Evolutionary conservation across 2,888 invertebrate species (phyloP).

Genomic region (Epiblema foenella): DNA sequence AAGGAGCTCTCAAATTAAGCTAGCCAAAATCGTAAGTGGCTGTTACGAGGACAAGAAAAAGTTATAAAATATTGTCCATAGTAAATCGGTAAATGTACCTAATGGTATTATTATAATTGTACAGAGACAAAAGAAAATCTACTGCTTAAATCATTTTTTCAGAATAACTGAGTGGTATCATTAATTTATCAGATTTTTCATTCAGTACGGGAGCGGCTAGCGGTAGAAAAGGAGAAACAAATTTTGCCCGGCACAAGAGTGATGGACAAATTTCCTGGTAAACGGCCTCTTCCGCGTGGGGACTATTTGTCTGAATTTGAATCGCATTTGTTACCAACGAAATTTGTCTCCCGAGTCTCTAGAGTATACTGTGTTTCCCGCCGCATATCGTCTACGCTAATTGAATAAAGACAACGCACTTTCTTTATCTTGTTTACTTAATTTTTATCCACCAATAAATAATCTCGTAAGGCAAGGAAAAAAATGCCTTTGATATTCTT

Average conservation of each 20-base stretch:
- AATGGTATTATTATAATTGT: no score
- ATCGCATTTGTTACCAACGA: slow-evolving; percentile 82
- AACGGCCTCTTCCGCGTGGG: slow-evolving; percentile 79
- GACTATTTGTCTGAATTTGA: slow-evolving; percentile 85
- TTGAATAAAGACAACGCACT: slow-evolving; percentile 71
- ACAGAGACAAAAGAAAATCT: neutral
- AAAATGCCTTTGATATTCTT: slow-evolving; percentile 51
- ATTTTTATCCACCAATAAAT: slow-evolving; percentile 30
- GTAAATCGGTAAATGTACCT: no score
- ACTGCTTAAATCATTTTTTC: slow-evolving; percentile 5
- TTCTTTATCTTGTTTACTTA: slow-evolving; percentile 43
- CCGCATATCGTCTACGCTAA: slow-evolving; percentile 74
- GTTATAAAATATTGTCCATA: slow-evolving; percentile 6
- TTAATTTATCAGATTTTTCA: slow-evolving; percentile 42
- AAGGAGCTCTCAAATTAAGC: slow-evolving; percentile 65
- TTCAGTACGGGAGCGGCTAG: slow-evolving; percentile 56
- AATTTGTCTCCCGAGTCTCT: slow-evolving; percentile 82
- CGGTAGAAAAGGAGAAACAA: slow-evolving; percentile 70
- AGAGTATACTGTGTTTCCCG: slow-evolving; percentile 68
- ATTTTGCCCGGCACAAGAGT: slow-evolving; percentile 77
- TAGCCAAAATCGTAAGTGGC: slow-evolving; percentile 57
- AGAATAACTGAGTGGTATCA: slow-evolving; percentile 36
- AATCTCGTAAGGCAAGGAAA: slow-evolving; percentile 31
- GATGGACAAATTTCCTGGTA: slow-evolving; percentile 83
- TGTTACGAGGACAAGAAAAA: slow-evolving; percentile 46